Evolutionary conservation across 1,140 invertebrate genomes (phyloP), one percentile per base, ranked within the genome.

Genomic region (Chironomus tepperi): DNA sequence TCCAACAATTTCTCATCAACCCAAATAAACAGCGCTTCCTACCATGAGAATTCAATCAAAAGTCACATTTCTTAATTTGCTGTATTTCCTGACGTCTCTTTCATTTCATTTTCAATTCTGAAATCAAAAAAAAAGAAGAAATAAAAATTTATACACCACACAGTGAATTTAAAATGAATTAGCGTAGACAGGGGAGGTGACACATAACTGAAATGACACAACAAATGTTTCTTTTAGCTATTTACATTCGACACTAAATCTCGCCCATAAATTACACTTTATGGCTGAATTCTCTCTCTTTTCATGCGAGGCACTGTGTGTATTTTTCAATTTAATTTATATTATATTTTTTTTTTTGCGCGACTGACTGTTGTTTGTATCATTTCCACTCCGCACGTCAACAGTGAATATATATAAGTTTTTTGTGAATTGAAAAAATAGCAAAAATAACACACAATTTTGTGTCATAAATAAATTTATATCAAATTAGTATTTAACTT

Each of bases 381-480:
- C 12, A n/a, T 57, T 12, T 57, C 24, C 47, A 57, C 47, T 57
- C 47, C 12, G 12, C 47, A 57, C n/a, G 47, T 57, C 47, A 57
- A 57, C 47, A 57, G 12, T n/a, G 47, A 57, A 15, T n/a, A 57
- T n/a, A n/a, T n/a, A 15, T 34, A 2, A 34, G 1, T 34, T 34
- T 34, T 1, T 34, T 5, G 24, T 34, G 24, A 34, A 34, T 34
- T 34, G 24, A 34, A 34, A 34, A 34, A 34, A 34, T 34, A 34
- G 47, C 47, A n/a, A n/a, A n/a, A 57, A 57, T 57, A 15, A 57
- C 12, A 57, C 12, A 57, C 5, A 57, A 57, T 57, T 57, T 57
- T 57, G 47, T 57, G 47, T 57, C 47, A 57, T 57, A 57, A 57
- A 57, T 57, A 57, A 57, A 57, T 57, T 57, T 57, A 57, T 57